Percentiles rank a stretch among this genome's conserved stretches.
These are phyloP conservation scores for Strix uralensis DNA, from an alignment of 2,113 vertebrate genomes.

Conservation along the genomic window DNA sequence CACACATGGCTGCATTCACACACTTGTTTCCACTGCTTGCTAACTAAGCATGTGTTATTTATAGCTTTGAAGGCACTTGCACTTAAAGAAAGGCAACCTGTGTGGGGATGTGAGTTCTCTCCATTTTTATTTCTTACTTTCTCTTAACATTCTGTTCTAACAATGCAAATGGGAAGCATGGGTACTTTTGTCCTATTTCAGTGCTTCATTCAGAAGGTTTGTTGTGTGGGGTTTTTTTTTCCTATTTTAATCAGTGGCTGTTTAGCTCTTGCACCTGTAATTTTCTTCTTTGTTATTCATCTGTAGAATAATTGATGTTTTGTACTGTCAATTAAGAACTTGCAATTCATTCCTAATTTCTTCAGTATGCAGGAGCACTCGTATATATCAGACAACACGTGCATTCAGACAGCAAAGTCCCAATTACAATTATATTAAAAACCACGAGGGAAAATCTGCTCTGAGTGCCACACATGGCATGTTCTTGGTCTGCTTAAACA, in stretches of 20 bases:
- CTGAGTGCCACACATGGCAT: not conserved
- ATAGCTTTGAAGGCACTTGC: constrained; percentile 34
- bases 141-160: not conserved
- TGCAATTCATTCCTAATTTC: constrained; percentile 36
- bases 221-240: not conserved
- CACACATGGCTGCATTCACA: constrained; percentile 49
- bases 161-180: not conserved
- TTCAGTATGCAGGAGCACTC: not conserved
- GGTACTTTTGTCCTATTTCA: not conserved
- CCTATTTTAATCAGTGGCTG: not conserved
- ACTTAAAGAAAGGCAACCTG: not conserved
- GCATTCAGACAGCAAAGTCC: not conserved
- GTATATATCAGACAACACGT: not conserved
- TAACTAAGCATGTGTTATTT: constrained; percentile 55
- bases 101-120: not conserved
- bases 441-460: not conserved
- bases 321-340: constrained; percentile 51
- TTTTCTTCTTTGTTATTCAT: constrained; percentile 46
- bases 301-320: constrained; percentile 54
- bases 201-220: not conserved
- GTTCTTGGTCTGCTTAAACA: not conserved
- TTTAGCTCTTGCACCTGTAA: constrained; percentile 54
- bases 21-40: constrained; percentile 50
- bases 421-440: constrained; percentile 33
- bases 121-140: not conserved